These are phyloP conservation scores for Albula goreensis DNA, from an alignment of 2,113 vertebrate species.

Conservation along the genomic window DNA sequence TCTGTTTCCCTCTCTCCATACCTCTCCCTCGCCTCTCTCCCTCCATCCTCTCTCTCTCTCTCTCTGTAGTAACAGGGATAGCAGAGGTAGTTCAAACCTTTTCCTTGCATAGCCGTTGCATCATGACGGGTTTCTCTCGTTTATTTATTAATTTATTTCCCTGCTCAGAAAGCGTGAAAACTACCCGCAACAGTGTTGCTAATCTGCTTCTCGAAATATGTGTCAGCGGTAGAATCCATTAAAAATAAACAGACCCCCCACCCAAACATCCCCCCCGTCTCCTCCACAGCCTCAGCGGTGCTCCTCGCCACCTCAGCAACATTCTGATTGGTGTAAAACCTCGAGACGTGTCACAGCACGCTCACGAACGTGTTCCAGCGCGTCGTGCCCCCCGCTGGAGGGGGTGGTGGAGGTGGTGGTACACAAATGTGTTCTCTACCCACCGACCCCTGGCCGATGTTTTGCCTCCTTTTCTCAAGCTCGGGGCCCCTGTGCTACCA, in stretches of 20 bases:
- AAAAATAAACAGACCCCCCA: not conserved
- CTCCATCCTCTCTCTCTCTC: slow-evolving; percentile 15
- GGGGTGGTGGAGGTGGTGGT: no score
- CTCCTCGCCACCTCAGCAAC: not conserved
- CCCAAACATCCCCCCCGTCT: not conserved
- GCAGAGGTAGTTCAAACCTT: no score
- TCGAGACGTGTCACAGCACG: not conserved
- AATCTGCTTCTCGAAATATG: not conserved
- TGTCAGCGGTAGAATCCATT: not conserved
- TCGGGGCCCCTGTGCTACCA: no score
- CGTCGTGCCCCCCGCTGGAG: no score
- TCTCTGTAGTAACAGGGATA: slow-evolving; percentile 38
- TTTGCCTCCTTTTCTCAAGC: not conserved
- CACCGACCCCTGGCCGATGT: not conserved
- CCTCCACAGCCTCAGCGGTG: no score
- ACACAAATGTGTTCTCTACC: not conserved
- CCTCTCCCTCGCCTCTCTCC: not conserved
- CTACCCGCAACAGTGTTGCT: not conserved
- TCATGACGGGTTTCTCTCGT: not conserved
- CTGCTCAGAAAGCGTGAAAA: not conserved
- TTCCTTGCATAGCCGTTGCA: not conserved
- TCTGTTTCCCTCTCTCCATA: not conserved
- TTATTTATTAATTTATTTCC: not conserved
- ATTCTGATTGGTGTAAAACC: not conserved
- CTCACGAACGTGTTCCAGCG: no score